These are phyloP conservation scores for Astreopora myriophthalma DNA, from an alignment of 64 coral and sea anemone species.

Conservation along the genomic window DNA sequence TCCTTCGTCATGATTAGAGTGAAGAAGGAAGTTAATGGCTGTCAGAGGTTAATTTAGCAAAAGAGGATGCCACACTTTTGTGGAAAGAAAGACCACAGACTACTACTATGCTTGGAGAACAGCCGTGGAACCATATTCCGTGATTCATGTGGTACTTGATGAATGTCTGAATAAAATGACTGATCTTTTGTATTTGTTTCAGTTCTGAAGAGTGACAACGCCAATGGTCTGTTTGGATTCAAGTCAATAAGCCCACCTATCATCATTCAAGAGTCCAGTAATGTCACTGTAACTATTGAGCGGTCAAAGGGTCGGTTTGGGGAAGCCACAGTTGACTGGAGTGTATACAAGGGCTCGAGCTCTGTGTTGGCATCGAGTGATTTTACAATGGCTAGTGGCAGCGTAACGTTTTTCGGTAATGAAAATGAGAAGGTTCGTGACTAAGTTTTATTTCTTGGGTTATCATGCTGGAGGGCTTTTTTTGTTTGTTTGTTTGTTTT, in stretches of 20 bases:
- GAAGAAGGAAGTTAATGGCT: no score
- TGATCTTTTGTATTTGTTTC: background rate
- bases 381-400: constrained; percentile 70
- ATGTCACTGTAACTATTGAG: constrained; percentile 56
- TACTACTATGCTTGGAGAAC: no score
- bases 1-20: no score
- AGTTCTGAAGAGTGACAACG: constrained; percentile 99
- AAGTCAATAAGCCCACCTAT: constrained; percentile 49
- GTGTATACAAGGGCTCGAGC: constrained; percentile 59
- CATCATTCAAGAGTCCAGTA: constrained; percentile 35
- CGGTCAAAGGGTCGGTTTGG: constrained; percentile 58
- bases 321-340: constrained; percentile 73
- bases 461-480: background rate
- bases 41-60: no score
- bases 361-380: constrained; percentile 67
- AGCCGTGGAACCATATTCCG: no score
- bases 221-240: constrained; percentile 93
- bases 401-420: constrained; percentile 44
- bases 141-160: no score
- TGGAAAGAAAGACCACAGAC: no score
- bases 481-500: background rate
- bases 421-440: constrained; percentile 62
- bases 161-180: background rate
- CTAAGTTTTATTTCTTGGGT: background rate
- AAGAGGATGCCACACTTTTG: no score